phyloP scores from a whole-genome alignment of 2,797 vertebrate genomes.

The Dallia pectoralis region DNA sequence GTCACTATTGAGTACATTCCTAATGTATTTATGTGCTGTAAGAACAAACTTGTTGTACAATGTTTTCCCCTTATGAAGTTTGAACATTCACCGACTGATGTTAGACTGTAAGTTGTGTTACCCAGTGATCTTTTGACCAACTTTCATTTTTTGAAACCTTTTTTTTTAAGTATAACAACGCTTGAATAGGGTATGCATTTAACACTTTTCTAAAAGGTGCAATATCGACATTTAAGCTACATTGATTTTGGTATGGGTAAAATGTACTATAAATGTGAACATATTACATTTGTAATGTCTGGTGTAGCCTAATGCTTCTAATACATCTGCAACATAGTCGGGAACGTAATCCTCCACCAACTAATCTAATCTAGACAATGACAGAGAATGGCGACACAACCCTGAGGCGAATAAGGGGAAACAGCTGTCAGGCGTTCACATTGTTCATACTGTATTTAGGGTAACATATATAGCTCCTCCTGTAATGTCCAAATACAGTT shows the following conservation, averaged over 20 bases:
- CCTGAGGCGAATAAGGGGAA: not conserved
- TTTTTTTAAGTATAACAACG: not conserved
- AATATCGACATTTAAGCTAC: not conserved
- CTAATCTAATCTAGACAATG: not conserved
- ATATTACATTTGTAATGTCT: not conserved
- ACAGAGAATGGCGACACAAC: not conserved
- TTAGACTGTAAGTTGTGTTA: no score
- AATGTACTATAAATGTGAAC: not conserved
- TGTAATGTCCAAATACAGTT: not conserved
- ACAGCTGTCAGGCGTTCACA: not conserved
- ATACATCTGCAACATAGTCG: not conserved
- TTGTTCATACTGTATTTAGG: not conserved
- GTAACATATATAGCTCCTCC: not conserved
- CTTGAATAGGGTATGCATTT: not conserved
- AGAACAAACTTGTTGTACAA: no score
- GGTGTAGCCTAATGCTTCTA: not conserved
- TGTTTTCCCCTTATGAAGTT: no score
- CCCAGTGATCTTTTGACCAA: not conserved
- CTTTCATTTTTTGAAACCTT: not conserved
- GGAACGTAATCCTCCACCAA: not conserved
- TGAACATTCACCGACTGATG: no score
- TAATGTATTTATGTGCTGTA: no score
- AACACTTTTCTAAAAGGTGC: not conserved
- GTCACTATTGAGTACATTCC: no score
- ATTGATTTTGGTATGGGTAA: not conserved